Evolutionary conservation across 2,888 invertebrate species (phyloP).

Genomic region (Caenorhabditis japonica): DNA sequence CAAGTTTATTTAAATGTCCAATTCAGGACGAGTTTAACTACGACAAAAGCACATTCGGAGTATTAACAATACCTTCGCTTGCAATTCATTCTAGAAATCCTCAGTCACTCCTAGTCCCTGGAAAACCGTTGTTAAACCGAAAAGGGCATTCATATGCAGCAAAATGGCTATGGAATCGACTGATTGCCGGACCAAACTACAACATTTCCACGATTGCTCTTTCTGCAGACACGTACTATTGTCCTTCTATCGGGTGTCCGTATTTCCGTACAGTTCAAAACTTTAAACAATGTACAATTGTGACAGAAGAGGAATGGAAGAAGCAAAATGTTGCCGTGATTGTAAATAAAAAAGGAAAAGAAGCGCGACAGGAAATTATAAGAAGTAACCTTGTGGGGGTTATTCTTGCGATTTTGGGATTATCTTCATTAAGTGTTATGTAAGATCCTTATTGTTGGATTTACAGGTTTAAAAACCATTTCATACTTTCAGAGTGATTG

Average conservation of each 20-base stretch:
- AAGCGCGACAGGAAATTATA: conserved; percentile 29
- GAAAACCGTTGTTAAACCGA: conserved; percentile 69
- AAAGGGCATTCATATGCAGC: conserved; percentile 75
- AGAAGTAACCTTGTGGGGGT: conserved; percentile 44
- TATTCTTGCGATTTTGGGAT: conserved; percentile 13
- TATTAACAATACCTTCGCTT: conserved; percentile 70
- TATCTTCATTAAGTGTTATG: conserved; percentile 20
- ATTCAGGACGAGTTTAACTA: conserved; percentile 70
- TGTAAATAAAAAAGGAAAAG: conserved; percentile 12
- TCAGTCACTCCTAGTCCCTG: conserved; percentile 67
- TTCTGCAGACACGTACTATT: conserved; percentile 72
- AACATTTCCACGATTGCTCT: conserved; percentile 66
- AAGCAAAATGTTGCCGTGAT: background rate
- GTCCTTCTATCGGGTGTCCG: conserved; percentile 73
- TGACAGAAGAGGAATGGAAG: conserved; percentile 63
- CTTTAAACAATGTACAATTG: conserved; percentile 62
- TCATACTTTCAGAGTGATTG: conserved; percentile 57
- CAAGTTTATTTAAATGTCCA: background rate
- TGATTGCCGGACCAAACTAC: conserved; percentile 72
- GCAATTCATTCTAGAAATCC: conserved; percentile 73
- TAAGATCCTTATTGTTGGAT: conserved; percentile 6
- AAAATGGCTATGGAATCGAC: conserved; percentile 76
- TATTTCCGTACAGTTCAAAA: conserved; percentile 74
- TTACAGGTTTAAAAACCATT: conserved; percentile 5
- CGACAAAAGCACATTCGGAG: conserved; percentile 68